phyloP scores from a whole-genome alignment of 1,140 invertebrate species.

The Chironomus striatipennis region DNA sequence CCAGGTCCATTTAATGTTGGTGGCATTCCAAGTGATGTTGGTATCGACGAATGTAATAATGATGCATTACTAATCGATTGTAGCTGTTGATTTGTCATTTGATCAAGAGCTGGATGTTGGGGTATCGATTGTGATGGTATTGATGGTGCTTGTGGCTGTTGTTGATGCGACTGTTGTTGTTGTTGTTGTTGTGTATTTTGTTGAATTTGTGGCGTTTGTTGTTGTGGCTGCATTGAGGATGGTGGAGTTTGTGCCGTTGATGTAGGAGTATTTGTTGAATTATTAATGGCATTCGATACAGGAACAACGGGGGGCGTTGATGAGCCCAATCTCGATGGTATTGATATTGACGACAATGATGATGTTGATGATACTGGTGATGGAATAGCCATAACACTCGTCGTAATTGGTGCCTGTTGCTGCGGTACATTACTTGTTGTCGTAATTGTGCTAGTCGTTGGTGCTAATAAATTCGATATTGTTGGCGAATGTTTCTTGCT shows the following conservation, averaged over 20 bases:
- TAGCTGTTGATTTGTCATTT: background rate
- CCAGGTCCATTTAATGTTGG: background rate
- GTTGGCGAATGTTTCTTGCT: constrained; percentile 22
- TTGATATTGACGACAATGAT: constrained; percentile 25
- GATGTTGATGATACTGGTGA: constrained; percentile 25
- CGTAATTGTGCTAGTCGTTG: constrained; percentile 33
- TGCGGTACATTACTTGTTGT: constrained; percentile 31
- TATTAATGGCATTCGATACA: background rate
- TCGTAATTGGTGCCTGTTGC: constrained; percentile 26
- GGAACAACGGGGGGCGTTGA: background rate
- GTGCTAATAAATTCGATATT: constrained; percentile 28
- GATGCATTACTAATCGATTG: background rate
- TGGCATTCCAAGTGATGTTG: background rate
- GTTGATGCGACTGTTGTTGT: background rate
- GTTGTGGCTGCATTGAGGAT: background rate
- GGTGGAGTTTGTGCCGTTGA: background rate
- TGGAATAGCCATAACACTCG: constrained; percentile 24
- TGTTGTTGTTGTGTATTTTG: background rate
- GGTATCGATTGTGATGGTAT: background rate
- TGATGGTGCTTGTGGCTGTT: background rate
- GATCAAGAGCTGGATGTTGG: background rate
- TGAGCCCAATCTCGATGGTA: constrained; percentile 19
- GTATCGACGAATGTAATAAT: background rate
- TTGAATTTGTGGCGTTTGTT: too few species aligned
- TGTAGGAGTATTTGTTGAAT: background rate